Evolutionary conservation across 2,888 invertebrate species (phyloP).

Genomic region (Sinopyrophorus schimmeli): DNA sequence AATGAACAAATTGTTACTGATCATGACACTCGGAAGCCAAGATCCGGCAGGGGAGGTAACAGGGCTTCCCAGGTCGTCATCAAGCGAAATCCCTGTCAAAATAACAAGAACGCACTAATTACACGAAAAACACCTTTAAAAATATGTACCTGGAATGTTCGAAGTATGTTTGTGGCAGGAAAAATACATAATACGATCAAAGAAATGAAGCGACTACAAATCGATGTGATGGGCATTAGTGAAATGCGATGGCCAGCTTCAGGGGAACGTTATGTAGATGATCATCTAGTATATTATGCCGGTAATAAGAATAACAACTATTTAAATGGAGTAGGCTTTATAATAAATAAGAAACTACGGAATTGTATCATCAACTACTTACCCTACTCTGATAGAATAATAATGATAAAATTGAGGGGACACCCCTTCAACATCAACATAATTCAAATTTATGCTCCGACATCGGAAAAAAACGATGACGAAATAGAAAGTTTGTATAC

Average conservation of each 20-base stretch:
- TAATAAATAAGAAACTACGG: slow-evolving; percentile 3
- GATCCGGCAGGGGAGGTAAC: no score
- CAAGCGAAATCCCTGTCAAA: slow-evolving; percentile 4
- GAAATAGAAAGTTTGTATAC: not conserved
- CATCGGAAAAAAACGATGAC: not conserved
- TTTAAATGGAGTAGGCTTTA: not conserved
- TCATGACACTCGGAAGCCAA: no score
- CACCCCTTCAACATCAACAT: not conserved
- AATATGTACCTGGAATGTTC: slow-evolving; percentile 7
- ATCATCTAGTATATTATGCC: slow-evolving; percentile 1
- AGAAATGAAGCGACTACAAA: slow-evolving; percentile 4
- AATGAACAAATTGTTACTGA: not conserved
- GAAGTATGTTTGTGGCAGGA: slow-evolving; percentile 3
- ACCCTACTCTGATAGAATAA: not conserved
- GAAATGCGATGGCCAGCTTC: slow-evolving; percentile 9
- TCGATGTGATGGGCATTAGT: slow-evolving; percentile 7
- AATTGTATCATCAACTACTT: not conserved
- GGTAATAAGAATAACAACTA: slow-evolving; percentile 1
- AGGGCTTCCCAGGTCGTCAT: slow-evolving; percentile 7
- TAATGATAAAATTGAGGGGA: slow-evolving; percentile 1
- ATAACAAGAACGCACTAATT: not conserved
- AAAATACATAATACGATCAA: not conserved
- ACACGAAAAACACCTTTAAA: not conserved
- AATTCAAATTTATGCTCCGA: not conserved
- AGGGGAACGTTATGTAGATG: not conserved